A percentile compares a stretch with the other conserved stretches of the same genome.
These are phyloP conservation scores for Porites divaricata DNA, from an alignment of 92 coral and sea anemone species.

Conservation along the genomic window DNA sequence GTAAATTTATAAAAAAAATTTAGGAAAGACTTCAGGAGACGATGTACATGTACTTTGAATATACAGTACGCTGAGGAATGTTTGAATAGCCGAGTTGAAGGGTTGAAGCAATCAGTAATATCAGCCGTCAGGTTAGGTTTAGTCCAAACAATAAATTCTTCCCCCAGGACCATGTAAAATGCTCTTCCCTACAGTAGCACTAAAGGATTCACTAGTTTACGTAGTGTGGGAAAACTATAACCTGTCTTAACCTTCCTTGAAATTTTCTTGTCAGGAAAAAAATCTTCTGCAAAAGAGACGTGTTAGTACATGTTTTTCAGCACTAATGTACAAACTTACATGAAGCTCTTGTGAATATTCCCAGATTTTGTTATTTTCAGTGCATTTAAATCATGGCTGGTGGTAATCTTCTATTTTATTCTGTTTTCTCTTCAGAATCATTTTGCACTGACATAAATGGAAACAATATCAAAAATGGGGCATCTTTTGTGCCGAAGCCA, in stretches of 20 bases:
- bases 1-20: too few relatives aligned
- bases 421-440: conserved; percentile 54
- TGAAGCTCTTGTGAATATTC: too few relatives aligned
- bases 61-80: too few relatives aligned
- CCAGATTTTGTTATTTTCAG: background rate
- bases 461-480: conserved; percentile 67
- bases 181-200: background rate
- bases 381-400: too few relatives aligned
- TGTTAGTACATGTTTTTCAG: background rate
- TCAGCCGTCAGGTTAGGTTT: too few relatives aligned
- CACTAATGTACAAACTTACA: too few relatives aligned
- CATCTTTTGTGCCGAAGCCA: conserved; percentile 83
- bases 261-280: conserved; percentile 18
- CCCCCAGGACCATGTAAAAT: background rate
- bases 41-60: too few relatives aligned
- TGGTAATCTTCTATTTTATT: background rate
- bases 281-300: background rate
- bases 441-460: conserved; percentile 75
- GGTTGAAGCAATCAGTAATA: too few relatives aligned
- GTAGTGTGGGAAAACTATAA: background rate
- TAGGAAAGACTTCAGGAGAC: too few relatives aligned
- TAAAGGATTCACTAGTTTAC: background rate
- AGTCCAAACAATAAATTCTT: too few relatives aligned
- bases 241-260: background rate
- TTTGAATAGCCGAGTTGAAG: too few relatives aligned